Evolutionary conservation across 92 coral and sea anemone species (phyloP).

Genomic region (Zoanthus gigantus): DNA sequence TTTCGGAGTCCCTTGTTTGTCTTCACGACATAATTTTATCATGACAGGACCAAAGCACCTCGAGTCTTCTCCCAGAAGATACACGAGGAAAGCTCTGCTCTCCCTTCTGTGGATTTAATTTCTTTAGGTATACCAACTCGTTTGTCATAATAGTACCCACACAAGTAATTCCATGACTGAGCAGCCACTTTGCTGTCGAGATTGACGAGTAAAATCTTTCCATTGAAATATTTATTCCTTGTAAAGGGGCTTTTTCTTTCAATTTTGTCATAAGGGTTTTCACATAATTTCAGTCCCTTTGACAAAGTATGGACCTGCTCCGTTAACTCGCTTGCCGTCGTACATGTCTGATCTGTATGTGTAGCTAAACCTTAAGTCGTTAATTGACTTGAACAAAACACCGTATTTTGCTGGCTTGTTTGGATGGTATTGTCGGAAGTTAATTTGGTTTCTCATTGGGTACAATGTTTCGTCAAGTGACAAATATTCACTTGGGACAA

Average conservation of each 20-base stretch:
- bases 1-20: conserved; percentile 10
- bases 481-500: conserved; percentile 20
- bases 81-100: neutral
- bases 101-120: conserved; percentile 9
- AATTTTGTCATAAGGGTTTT: neutral
- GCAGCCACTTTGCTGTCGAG: conserved; percentile 13
- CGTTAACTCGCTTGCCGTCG: conserved; percentile 13
- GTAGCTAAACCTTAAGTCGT: conserved; percentile 26
- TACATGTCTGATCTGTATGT: neutral
- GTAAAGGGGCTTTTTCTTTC: neutral
- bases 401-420: conserved; percentile 47
- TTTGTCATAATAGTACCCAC: conserved; percentile 21
- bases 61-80: neutral
- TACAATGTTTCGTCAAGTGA: conserved; percentile 29
- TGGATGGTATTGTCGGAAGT: conserved; percentile 32
- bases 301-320: neutral
- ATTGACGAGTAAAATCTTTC: neutral
- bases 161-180: neutral
- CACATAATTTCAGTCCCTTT: conserved; percentile 20
- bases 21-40: conserved; percentile 26
- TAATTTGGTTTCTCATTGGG: conserved; percentile 5
- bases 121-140: conserved; percentile 15
- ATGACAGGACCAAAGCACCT: conserved; percentile 13
- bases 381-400: conserved; percentile 31
- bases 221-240: conserved; percentile 3